Percentiles rank a stretch among this genome's conserved stretches.
Evolutionary conservation across 2,888 invertebrate species (phyloP).

Genomic region (Nematopogon swammerdamellus): DNA sequence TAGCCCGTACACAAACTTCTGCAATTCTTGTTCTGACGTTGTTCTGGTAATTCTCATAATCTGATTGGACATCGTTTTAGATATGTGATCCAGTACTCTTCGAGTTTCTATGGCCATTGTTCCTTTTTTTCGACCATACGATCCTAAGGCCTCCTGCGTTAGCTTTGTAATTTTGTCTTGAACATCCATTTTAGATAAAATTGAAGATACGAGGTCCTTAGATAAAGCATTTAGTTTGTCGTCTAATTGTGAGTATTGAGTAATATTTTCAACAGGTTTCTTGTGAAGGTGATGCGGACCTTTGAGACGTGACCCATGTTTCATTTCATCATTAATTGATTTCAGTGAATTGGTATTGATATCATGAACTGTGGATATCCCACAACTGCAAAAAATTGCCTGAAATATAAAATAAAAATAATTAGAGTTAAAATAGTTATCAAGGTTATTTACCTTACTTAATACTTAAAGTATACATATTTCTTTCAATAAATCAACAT

Average conservation of each 20-base stretch:
- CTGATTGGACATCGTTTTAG: constrained; percentile 39
- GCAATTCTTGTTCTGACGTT: constrained; percentile 40
- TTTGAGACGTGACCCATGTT: too few species aligned
- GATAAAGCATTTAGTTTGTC: constrained; percentile 41
- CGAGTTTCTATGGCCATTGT: constrained; percentile 46
- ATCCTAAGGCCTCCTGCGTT: constrained; percentile 41
- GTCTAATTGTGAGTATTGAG: constrained; percentile 41
- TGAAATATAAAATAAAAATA: too few species aligned
- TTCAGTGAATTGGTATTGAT: too few species aligned
- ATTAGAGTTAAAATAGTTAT: too few species aligned
- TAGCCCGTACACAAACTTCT: constrained; percentile 43
- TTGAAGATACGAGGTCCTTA: constrained; percentile 41
- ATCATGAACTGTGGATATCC: too few species aligned
- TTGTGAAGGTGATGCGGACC: too few species aligned
- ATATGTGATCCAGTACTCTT: constrained; percentile 45
- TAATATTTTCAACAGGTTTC: constrained; percentile 24
- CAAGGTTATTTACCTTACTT: too few species aligned
- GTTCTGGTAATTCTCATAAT: constrained; percentile 39
- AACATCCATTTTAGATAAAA: constrained; percentile 39
- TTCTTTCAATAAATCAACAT: too few species aligned
- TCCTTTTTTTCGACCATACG: constrained; percentile 42
- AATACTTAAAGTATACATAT: too few species aligned
- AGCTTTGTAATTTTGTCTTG: constrained; percentile 49
- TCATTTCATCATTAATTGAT: too few species aligned
- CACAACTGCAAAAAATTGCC: too few species aligned